Conservation (phyloP, 2,888 invertebrate species). For the Perdita meconis region DNA sequence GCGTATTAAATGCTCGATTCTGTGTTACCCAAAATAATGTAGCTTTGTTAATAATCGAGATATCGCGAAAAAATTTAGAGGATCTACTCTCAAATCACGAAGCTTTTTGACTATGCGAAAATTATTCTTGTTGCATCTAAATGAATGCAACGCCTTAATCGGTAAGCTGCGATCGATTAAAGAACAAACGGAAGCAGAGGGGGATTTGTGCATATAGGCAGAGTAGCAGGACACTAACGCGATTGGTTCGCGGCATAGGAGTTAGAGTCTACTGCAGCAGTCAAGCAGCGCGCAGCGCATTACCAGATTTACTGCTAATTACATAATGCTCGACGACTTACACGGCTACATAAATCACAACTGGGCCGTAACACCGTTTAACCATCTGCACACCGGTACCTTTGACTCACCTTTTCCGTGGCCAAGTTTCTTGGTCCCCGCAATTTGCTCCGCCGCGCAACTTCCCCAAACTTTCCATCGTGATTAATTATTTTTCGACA, state of each 20-base stretch:
- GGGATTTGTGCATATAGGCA: constrained; percentile 29
- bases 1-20: no score
- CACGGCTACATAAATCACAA: constrained; percentile 66
- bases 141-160: no score
- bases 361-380: constrained; percentile 61
- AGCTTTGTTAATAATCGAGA: no score
- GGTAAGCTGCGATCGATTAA: constrained; percentile 62
- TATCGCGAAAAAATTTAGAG: no score
- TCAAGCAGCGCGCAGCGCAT: constrained; percentile 50
- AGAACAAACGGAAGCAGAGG: constrained; percentile 19
- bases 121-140: no score
- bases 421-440: constrained; percentile 28
- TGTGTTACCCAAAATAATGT: no score
- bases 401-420: constrained; percentile 33
- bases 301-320: constrained; percentile 75
- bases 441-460: constrained; percentile 16
- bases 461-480: constrained; percentile 38
- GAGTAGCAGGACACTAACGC: constrained; percentile 66
- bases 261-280: constrained; percentile 63
- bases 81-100: no score
- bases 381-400: constrained; percentile 55
- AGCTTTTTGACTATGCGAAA: no score
- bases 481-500: constrained; percentile 52
- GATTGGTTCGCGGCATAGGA: constrained; percentile 70
- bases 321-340: constrained; percentile 70